Evolutionary conservation across 2,888 invertebrate genomes (phyloP).

Genomic region (Leucozona laternaria): DNA sequence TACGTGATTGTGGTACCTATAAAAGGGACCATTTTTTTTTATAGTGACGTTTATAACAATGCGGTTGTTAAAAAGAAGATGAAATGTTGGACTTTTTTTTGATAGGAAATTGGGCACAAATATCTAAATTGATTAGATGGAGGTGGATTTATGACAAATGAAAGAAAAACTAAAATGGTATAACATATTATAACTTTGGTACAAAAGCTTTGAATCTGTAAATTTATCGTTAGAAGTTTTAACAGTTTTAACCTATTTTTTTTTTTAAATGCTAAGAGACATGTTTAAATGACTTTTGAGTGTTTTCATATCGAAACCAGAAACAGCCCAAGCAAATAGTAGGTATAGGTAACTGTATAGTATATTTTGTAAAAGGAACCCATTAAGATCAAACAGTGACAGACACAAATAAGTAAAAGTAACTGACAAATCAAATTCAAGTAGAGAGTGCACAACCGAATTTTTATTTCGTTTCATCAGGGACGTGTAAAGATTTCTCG

Average conservation of each 20-base stretch:
- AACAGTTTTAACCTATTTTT: background rate
- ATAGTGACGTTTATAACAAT: slow-evolving; percentile 61
- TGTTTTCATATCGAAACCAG: too few species aligned
- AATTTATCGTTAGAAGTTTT: background rate
- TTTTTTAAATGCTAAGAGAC: background rate
- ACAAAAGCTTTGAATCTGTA: background rate
- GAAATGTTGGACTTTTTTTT: slow-evolving; percentile 3
- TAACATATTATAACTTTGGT: background rate
- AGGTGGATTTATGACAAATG: slow-evolving; percentile 37
- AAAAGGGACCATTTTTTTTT: slow-evolving; percentile 32
- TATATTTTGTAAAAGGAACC: too few species aligned
- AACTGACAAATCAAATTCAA: too few species aligned
- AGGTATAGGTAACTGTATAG: too few species aligned
- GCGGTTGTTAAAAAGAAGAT: slow-evolving; percentile 55
- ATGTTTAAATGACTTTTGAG: background rate
- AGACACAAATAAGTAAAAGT: too few species aligned
- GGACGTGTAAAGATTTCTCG: too few species aligned
- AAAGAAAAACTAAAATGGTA: background rate
- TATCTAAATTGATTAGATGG: slow-evolving; percentile 49
- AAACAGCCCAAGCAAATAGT: too few species aligned
- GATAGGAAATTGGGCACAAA: slow-evolving; percentile 8
- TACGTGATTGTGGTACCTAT: slow-evolving; percentile 45
- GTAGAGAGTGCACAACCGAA: too few species aligned
- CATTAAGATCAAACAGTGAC: too few species aligned
- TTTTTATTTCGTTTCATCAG: too few species aligned